Conservation (phyloP, 2,113 vertebrate genomes). For the Centropus bengalensis region DNA sequence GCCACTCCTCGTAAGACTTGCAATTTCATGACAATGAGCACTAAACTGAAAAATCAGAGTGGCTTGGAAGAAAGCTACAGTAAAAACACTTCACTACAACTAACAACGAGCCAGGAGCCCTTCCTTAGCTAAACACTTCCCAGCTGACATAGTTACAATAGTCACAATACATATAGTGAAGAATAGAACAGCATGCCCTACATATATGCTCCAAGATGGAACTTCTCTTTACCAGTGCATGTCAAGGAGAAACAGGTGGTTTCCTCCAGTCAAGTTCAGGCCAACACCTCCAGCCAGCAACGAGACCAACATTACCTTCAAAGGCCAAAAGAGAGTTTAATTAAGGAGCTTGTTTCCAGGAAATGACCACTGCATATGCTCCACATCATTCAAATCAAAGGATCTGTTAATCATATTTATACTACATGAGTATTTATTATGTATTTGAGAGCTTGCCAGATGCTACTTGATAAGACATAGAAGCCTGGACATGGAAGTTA, state of each 20-base stretch:
- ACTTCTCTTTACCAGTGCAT: conserved; percentile 91
- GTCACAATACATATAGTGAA: background rate
- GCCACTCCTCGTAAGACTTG: no score
- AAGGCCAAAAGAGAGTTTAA: background rate
- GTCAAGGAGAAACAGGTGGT: conserved; percentile 96
- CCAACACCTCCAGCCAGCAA: conserved; percentile 94
- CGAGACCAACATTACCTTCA: conserved; percentile 93
- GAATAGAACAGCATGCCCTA: background rate
- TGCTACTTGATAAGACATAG: background rate
- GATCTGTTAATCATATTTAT: background rate
- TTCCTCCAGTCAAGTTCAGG: conserved; percentile 92
- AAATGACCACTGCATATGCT: background rate
- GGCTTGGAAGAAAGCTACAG: background rate
- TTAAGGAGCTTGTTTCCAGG: background rate
- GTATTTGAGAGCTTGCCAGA: background rate
- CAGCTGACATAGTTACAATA: background rate
- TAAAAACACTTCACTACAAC: background rate
- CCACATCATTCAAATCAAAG: background rate
- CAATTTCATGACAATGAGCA: background rate
- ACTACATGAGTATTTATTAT: background rate
- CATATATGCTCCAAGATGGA: background rate
- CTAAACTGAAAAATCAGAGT: background rate
- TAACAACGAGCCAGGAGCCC: background rate
- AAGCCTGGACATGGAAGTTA: background rate
- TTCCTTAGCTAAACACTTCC: background rate